These are phyloP conservation scores for Psettodes erumei DNA, from an alignment of 2,113 vertebrate genomes.

Conservation along the genomic window DNA sequence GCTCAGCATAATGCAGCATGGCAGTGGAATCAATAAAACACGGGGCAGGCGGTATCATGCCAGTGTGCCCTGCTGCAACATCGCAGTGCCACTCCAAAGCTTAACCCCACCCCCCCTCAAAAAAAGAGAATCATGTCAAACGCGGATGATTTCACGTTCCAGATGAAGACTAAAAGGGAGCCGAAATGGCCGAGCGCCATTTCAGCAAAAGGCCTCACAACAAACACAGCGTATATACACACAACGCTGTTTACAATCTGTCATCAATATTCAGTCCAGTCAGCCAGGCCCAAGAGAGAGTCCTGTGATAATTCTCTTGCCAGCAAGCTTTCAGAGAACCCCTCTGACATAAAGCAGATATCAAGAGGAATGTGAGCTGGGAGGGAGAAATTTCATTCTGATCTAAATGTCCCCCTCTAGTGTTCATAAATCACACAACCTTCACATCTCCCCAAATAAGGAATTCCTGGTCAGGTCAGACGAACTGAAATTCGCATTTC, in stretches of 20 bases:
- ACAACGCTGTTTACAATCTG: slow-evolving; percentile 74
- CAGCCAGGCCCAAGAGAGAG: slow-evolving; percentile 70
- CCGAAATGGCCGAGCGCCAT: background rate
- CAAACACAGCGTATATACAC: slow-evolving; percentile 44
- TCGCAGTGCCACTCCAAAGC: background rate
- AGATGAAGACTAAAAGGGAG: background rate
- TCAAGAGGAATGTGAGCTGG: slow-evolving; percentile 69
- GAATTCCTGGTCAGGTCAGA: background rate
- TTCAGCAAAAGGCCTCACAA: slow-evolving; percentile 34
- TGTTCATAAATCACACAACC: slow-evolving; percentile 65
- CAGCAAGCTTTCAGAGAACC: slow-evolving; percentile 63
- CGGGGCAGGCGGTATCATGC: slow-evolving; percentile 24
- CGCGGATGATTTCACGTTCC: background rate
- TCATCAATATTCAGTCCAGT: slow-evolving; percentile 80
- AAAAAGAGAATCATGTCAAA: background rate
- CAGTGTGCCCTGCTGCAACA: slow-evolving; percentile 30
- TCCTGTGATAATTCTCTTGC: slow-evolving; percentile 80
- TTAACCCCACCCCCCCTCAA: background rate
- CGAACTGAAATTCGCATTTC: too few species aligned
- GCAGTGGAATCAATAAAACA: slow-evolving; percentile 80
- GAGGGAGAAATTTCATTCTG: slow-evolving; percentile 42
- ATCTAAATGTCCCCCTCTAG: slow-evolving; percentile 77
- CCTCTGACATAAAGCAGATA: slow-evolving; percentile 82
- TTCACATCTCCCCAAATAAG: slow-evolving; percentile 77
- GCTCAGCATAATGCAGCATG: slow-evolving; percentile 77